Evolutionary conservation across 2,797 vertebrate species (phyloP).

Genomic region (Acomys russatus): DNA sequence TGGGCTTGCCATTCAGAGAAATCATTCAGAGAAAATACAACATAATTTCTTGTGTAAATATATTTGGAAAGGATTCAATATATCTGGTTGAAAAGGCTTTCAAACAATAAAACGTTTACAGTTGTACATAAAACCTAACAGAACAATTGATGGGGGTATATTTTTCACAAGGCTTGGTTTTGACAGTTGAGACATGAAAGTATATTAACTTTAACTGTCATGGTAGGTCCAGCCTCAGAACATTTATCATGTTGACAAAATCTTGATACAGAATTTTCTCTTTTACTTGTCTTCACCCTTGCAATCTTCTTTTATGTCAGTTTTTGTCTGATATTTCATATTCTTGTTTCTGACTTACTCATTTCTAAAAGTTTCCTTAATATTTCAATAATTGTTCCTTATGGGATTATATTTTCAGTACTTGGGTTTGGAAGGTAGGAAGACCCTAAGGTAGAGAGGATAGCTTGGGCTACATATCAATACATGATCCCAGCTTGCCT

Average conservation of each 20-base stretch:
- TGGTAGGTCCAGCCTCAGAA: background rate
- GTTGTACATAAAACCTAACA: background rate
- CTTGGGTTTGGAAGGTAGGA: background rate
- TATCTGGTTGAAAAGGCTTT: constrained; percentile 67
- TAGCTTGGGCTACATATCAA: background rate
- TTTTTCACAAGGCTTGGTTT: background rate
- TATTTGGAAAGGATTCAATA: constrained; percentile 64
- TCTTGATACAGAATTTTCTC: background rate
- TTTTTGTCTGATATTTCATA: background rate
- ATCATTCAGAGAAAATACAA: constrained; percentile 71
- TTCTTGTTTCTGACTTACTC: constrained; percentile 2
- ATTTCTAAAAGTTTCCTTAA: constrained; percentile 1
- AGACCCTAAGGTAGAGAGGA: background rate
- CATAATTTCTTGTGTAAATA: constrained; percentile 45
- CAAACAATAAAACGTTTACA: constrained; percentile 48
- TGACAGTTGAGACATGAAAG: background rate
- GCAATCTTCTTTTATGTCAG: background rate
- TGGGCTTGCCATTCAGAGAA: constrained; percentile 78
- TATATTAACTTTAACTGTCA: background rate
- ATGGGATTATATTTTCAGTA: background rate
- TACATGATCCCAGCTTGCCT: too few species aligned
- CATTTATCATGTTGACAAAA: background rate
- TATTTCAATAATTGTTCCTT: background rate
- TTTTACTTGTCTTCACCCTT: background rate
- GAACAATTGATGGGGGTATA: background rate